Percentiles rank a stretch among this genome's conserved stretches.
phyloP scores from a whole-genome alignment of 2,797 vertebrate genomes.

The Poeciliopsis gracilis region DNA sequence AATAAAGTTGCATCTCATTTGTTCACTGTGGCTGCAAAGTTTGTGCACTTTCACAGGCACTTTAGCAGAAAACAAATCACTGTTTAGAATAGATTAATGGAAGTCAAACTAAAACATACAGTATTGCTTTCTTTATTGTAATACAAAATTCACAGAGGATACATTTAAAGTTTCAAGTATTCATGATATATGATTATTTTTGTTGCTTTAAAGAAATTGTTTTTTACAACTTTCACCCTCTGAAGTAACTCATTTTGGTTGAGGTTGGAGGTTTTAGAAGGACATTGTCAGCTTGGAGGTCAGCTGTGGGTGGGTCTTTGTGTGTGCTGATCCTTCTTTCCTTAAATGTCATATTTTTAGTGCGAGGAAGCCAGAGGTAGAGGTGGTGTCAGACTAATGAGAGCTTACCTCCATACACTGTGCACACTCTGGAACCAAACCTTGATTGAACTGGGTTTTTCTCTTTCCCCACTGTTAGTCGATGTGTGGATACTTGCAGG shows the following conservation, averaged over 20 bases:
- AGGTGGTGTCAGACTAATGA: constrained; percentile 21
- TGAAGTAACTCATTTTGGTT: not conserved
- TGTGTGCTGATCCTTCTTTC: constrained; percentile 10
- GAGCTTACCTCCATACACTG: constrained; percentile 23
- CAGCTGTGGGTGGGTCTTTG: constrained; percentile 16
- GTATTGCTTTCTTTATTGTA: constrained; percentile 11
- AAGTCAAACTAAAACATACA: constrained; percentile 43
- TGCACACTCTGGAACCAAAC: constrained; percentile 17
- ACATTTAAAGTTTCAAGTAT: constrained; percentile 24
- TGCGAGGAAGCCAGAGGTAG: not conserved
- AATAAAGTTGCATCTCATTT: constrained; percentile 63
- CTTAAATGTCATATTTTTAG: constrained; percentile 22
- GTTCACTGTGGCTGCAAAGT: constrained; percentile 41
- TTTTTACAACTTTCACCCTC: constrained; percentile 9
- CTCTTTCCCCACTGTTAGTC: constrained; percentile 13
- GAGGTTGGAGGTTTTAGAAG: not conserved
- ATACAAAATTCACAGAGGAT: constrained; percentile 23
- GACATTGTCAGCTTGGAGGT: not conserved
- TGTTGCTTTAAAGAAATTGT: constrained; percentile 9
- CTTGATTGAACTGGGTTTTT: constrained; percentile 1
- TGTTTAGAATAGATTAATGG: constrained; percentile 58
- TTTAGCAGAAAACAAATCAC: constrained; percentile 58
- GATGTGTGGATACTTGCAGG: constrained; percentile 16
- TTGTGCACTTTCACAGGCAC: constrained; percentile 41
- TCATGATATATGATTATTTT: constrained; percentile 25